Evolutionary conservation across 30 jellyfish, hydroid and myxozoan genomes (phyloP).

Genomic region (Pelagia noctiluca): DNA sequence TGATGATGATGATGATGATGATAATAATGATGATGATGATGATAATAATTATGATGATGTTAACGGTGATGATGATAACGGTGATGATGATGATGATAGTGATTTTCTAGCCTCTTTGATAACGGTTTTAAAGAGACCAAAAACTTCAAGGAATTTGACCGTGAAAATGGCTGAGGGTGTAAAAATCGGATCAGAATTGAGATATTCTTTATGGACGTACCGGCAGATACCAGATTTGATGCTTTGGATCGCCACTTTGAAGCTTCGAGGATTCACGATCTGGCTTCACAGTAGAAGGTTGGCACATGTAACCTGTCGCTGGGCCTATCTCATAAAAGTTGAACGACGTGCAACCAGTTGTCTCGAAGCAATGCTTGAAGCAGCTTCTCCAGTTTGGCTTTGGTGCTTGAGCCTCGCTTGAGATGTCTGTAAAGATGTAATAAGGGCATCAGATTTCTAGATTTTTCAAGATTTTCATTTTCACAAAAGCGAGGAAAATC

Average conservation of each 20-base stretch:
- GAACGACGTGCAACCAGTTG: constrained; percentile 45
- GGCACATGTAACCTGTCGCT: constrained; percentile 35
- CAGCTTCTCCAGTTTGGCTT: constrained; percentile 39
- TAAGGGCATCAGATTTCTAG: neutral
- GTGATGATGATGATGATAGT: too few species aligned
- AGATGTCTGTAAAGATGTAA: constrained; percentile 19
- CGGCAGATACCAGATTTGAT: constrained; percentile 69
- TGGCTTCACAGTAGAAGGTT: constrained; percentile 56
- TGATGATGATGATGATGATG: too few species aligned
- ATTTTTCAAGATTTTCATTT: neutral
- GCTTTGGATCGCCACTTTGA: neutral
- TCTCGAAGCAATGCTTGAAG: constrained; percentile 37
- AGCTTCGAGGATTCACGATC: constrained; percentile 41
- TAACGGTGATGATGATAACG: too few species aligned
- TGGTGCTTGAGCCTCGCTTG: neutral
- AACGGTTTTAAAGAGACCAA: too few species aligned
- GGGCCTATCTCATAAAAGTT: neutral
- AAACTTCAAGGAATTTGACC: too few species aligned
- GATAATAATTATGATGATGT: too few species aligned
- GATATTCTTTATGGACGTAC: too few species aligned
- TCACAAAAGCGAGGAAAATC: too few species aligned
- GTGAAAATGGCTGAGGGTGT: too few species aligned
- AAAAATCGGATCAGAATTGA: too few species aligned
- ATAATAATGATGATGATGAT: too few species aligned
- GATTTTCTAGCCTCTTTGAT: too few species aligned